Conservation (phyloP, 2,888 invertebrate genomes). For the Chirona hameri region DNA sequence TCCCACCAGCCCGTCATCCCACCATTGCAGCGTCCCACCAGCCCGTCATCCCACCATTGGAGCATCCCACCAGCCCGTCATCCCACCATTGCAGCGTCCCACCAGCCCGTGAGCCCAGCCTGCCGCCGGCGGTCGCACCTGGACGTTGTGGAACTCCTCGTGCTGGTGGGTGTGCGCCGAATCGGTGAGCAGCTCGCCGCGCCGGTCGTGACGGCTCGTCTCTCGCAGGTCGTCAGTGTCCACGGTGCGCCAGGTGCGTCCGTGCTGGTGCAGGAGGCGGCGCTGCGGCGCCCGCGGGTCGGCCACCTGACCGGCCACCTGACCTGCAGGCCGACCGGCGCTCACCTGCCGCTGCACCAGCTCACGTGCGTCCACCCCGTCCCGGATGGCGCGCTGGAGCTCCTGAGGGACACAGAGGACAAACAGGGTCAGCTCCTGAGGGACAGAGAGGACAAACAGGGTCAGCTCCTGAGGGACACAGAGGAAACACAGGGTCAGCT, state of each 20-base stretch:
- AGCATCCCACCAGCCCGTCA: too few species aligned
- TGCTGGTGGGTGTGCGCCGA: constrained; percentile 44
- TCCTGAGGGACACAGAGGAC: not conserved
- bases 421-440: too few species aligned
- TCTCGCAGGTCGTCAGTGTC: constrained; percentile 76
- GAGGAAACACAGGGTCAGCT: too few species aligned
- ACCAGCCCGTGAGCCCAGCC: not conserved
- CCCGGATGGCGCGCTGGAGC: not conserved
- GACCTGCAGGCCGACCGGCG: constrained; percentile 32
- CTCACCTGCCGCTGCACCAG: constrained; percentile 34
- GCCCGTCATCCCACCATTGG: too few species aligned
- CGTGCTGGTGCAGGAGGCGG: constrained; percentile 37
- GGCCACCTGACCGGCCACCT: constrained; percentile 32
- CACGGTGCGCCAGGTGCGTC: constrained; percentile 53
- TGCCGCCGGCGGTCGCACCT: not conserved
- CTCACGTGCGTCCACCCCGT: not conserved
- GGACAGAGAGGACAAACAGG: too few species aligned
- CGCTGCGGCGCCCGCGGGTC: constrained; percentile 24
- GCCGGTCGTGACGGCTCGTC: constrained; percentile 44
- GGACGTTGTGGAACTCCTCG: constrained; percentile 60
- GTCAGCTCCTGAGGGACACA: too few species aligned
- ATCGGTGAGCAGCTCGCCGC: constrained; percentile 82
- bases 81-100: too few species aligned
- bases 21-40: too few species aligned
- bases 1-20: too few species aligned